A percentile compares a stretch with the other conserved stretches of the same genome.
phyloP scores from a whole-genome alignment of 2,888 invertebrate species.

The Thymelicus acteon region DNA sequence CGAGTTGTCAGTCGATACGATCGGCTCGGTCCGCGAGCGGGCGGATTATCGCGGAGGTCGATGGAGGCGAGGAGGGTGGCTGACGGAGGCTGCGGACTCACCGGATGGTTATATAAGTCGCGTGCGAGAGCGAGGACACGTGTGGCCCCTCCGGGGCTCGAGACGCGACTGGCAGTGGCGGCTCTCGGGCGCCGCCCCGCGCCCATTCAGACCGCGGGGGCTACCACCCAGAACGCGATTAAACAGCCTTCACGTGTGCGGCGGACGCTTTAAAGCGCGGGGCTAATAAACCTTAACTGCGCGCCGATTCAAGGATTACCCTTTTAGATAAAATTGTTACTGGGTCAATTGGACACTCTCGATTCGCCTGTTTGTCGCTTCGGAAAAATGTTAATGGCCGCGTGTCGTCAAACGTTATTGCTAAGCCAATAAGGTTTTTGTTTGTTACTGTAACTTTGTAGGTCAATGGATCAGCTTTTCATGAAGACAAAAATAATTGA shows the following conservation, averaged over 20 bases:
- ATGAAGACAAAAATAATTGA: neutral
- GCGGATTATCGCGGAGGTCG: constrained; percentile 56
- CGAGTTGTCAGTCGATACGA: constrained; percentile 57
- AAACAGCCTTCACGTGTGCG: constrained; percentile 75
- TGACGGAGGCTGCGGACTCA: constrained; percentile 78
- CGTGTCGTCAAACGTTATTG: constrained; percentile 5
- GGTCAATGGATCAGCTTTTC: neutral
- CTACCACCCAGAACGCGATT: constrained; percentile 70
- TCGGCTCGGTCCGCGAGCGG: constrained; percentile 46
- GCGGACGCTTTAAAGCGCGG: constrained; percentile 47
- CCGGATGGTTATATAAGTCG: constrained; percentile 83
- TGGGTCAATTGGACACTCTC: constrained; percentile 27
- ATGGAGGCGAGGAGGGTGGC: constrained; percentile 65
- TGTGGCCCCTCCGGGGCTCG: constrained; percentile 78
- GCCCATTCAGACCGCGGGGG: constrained; percentile 67
- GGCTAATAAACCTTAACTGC: constrained; percentile 73
- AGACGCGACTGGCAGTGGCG: constrained; percentile 68
- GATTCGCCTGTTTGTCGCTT: constrained; percentile 20
- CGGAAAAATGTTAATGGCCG: constrained; percentile 12
- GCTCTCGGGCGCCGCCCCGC: constrained; percentile 73
- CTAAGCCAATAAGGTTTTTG: neutral
- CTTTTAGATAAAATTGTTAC: constrained; percentile 40
- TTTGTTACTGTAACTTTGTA: neutral
- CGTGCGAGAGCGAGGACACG: constrained; percentile 74
- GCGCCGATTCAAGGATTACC: constrained; percentile 62